These are phyloP conservation scores for Drosophila kanapiae DNA, from an alignment of 1,140 invertebrate species.

Conservation along the genomic window DNA sequence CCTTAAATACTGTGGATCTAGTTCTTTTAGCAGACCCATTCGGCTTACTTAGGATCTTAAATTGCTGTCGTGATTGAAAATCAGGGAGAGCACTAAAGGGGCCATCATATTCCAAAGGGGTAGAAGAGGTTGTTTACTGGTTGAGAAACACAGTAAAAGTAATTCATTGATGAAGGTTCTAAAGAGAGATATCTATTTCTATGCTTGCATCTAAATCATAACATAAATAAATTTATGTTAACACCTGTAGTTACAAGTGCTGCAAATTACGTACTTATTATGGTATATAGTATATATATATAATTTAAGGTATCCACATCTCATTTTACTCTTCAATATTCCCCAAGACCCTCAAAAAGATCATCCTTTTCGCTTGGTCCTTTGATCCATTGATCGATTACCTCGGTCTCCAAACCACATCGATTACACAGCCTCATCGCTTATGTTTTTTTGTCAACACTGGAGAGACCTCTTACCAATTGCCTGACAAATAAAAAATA, in stretches of 20 bases:
- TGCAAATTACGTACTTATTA: background rate
- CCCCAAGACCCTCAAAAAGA: background rate
- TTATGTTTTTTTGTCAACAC: background rate
- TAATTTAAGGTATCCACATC: background rate
- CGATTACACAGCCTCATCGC: slow-evolving; percentile 25
- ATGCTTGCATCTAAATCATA: background rate
- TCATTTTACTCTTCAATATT: too few relatives aligned
- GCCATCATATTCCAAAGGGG: background rate
- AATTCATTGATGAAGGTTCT: background rate
- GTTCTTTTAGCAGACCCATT: background rate
- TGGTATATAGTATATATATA: background rate
- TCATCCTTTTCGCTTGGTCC: slow-evolving; percentile 1
- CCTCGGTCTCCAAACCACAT: slow-evolving; percentile 2
- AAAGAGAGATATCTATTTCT: background rate
- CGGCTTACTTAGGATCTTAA: background rate
- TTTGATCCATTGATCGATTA: slow-evolving; percentile 39
- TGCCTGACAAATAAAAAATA: slow-evolving; percentile 57
- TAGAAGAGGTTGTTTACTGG: background rate
- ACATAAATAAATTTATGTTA: background rate
- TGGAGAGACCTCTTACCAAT: slow-evolving; percentile 15
- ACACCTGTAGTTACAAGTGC: background rate
- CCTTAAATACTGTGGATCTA: slow-evolving; percentile 3
- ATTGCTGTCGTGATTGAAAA: background rate
- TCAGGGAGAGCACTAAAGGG: background rate
- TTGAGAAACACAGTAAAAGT: too few relatives aligned